A percentile compares a stretch with the other conserved stretches of the same genome.
These are phyloP conservation scores for Gasteruption jaculator DNA, from an alignment of 2,888 invertebrate genomes.

Conservation along the genomic window DNA sequence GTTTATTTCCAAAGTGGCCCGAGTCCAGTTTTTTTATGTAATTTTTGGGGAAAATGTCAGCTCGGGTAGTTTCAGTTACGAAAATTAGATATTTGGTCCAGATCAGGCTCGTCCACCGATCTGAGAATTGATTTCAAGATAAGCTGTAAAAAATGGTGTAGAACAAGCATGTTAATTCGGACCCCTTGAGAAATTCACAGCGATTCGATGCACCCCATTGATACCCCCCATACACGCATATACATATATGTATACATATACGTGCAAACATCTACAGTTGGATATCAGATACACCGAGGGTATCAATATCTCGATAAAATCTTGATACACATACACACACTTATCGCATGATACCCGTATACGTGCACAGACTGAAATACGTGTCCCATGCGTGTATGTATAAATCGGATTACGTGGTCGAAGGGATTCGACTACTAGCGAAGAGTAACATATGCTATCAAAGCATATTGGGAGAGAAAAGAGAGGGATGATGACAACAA, in stretches of 20 bases:
- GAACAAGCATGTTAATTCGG: constrained; percentile 48
- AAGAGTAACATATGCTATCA: constrained; percentile 42
- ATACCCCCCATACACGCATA: constrained; percentile 1
- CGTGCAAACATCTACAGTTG: no score
- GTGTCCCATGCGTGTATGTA: constrained; percentile 41
- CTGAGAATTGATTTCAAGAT: no score
- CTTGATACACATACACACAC: constrained; percentile 34
- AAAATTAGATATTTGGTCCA: no score
- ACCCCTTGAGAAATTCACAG: constrained; percentile 24
- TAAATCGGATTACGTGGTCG: constrained; percentile 49
- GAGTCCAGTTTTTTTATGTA: no score
- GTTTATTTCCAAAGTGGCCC: no score
- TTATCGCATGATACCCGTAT: constrained; percentile 18
- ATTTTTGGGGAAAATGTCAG: no score
- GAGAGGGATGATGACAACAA: constrained; percentile 14
- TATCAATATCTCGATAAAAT: constrained; percentile 50
- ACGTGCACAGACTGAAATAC: constrained; percentile 4
- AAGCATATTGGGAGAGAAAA: constrained; percentile 18
- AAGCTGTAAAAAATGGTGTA: no score
- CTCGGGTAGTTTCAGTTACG: no score
- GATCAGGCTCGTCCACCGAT: no score
- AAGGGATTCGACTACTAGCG: constrained; percentile 32
- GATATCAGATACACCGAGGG: constrained; percentile 23
- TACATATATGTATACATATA: constrained; percentile 4
- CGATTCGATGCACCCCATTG: no score